Evolutionary conservation across 1,140 invertebrate species (phyloP).

Genomic region (Drosophila baimaii): DNA sequence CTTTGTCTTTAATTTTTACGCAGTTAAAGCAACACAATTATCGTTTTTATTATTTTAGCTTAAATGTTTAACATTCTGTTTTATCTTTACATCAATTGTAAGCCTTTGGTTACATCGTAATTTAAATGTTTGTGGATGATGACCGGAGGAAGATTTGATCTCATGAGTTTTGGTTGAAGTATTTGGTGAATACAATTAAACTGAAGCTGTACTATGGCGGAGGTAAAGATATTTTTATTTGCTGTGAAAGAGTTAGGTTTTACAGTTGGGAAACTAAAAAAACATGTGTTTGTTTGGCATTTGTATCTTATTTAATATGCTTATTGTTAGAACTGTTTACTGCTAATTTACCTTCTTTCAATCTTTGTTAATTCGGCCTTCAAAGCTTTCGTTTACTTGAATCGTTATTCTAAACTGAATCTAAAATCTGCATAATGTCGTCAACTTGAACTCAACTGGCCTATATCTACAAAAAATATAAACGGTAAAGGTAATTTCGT

Average conservation of each 20-base stretch:
- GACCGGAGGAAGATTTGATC: constrained; percentile 6
- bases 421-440: neutral
- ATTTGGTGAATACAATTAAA: neutral
- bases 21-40: constrained; percentile 64
- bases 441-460: neutral
- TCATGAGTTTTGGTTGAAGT: constrained; percentile 5
- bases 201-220: neutral
- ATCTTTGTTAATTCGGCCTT: too few relatives aligned
- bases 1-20: constrained; percentile 28
- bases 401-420: neutral
- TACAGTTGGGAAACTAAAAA: neutral
- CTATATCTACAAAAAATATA: constrained; percentile 31
- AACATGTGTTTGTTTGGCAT: neutral
- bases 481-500: constrained; percentile 1
- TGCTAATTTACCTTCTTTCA: neutral
- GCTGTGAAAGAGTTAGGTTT: neutral
- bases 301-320: neutral
- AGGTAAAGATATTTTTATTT: neutral
- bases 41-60: constrained; percentile 35
- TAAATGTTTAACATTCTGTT: constrained; percentile 68
- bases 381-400: constrained; percentile 5
- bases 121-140: constrained; percentile 27
- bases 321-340: neutral
- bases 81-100: constrained; percentile 54
- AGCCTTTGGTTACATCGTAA: constrained; percentile 44